phyloP scores from a whole-genome alignment of 2,113 vertebrate genomes.

The Chroicocephalus ridibundus region DNA sequence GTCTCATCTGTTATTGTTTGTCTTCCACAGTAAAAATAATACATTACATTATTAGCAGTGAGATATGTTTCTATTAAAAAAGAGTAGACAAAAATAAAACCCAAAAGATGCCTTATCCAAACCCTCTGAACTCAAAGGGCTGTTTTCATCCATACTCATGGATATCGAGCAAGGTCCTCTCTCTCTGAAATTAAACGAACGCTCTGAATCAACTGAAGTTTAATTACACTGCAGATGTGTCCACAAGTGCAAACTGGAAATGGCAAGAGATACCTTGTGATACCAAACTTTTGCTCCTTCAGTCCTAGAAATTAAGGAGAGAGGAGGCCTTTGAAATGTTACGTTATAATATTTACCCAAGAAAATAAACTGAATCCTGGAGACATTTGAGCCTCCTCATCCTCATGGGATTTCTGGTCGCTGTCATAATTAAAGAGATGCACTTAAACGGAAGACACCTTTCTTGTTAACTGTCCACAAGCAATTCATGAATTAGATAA shows the following conservation, averaged over 20 bases:
- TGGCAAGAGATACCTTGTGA: fast-evolving
- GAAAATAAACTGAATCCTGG: neutral
- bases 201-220: neutral
- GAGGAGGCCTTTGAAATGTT: neutral
- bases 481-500: neutral
- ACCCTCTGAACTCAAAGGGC: neutral
- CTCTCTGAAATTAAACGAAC: neutral
- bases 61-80: neutral
- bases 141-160: neutral
- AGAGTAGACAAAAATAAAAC: neutral
- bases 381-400: neutral
- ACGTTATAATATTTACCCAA: neutral
- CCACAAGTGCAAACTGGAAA: neutral
- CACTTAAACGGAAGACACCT: neutral
- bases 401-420: neutral
- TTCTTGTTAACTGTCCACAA: neutral
- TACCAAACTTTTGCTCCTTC: neutral
- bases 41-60: neutral
- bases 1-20: neutral
- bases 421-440: constrained; percentile 6
- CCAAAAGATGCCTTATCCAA: neutral
- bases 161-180: neutral
- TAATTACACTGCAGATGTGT: neutral
- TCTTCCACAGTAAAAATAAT: neutral
- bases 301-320: neutral